Evolutionary conservation across 64 coral and sea anemone species (phyloP).

Genomic region (Porites australiensis): DNA sequence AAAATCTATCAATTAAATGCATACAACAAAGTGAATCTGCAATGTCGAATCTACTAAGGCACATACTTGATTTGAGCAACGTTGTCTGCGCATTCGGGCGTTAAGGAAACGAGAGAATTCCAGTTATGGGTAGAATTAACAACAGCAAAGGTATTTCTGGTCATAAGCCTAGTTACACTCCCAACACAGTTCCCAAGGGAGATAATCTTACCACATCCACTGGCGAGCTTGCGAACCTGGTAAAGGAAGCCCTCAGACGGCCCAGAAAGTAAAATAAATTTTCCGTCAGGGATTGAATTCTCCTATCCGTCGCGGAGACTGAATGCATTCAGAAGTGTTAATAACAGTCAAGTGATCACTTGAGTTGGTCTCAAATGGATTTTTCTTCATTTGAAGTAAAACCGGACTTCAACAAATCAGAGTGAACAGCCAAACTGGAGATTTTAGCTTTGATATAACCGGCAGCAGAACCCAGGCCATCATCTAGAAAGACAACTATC

Average conservation of each 20-base stretch:
- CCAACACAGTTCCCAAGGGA: slow-evolving; percentile 32
- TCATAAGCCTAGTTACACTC: slow-evolving; percentile 3
- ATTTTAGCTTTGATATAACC: neutral
- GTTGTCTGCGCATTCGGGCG: neutral
- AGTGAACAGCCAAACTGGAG: neutral
- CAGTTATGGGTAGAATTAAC: slow-evolving; percentile 22
- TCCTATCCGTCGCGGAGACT: neutral
- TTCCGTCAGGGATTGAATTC: neutral
- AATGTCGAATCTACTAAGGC: neutral
- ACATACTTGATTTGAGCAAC: neutral
- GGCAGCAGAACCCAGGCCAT: neutral
- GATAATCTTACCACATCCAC: too few relatives aligned
- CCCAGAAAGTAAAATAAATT: too few relatives aligned
- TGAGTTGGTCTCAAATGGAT: slow-evolving; percentile 64
- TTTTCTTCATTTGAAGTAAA: slow-evolving; percentile 55
- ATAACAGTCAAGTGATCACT: slow-evolving; percentile 22
- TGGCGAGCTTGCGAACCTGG: too few relatives aligned
- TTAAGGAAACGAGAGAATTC: slow-evolving; percentile 10
- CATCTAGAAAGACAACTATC: neutral
- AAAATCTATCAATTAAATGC: too few relatives aligned
- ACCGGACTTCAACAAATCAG: slow-evolving; percentile 52
- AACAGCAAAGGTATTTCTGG: neutral
- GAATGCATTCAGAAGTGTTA: neutral
- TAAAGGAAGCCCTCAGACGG: neutral
- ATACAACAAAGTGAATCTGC: too few relatives aligned